Percentiles rank a stretch among this genome's conserved stretches.
These are phyloP conservation scores for Cettia cetti DNA, from an alignment of 2,113 vertebrate species.

Conservation along the genomic window DNA sequence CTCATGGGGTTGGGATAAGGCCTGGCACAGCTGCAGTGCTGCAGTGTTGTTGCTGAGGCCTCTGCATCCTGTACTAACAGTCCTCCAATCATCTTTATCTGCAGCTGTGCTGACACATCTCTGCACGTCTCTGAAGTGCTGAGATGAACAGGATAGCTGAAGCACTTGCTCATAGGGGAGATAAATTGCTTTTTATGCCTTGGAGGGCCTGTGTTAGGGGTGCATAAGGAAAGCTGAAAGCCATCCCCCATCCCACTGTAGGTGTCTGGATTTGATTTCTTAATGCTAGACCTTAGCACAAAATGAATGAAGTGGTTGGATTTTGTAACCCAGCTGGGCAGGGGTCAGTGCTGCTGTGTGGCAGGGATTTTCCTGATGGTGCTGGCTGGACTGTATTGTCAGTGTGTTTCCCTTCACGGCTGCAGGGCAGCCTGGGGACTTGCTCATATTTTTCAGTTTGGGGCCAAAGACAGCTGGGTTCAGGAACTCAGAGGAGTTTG, in stretches of 20 bases:
- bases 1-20: neutral
- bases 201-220: neutral
- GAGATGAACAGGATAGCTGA: neutral
- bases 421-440: neutral
- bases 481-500: neutral
- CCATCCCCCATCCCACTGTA: neutral
- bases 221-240: neutral
- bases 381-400: neutral
- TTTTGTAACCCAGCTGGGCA: neutral
- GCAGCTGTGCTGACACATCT: neutral
- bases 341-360: neutral
- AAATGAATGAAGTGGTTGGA: neutral
- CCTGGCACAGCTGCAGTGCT: neutral
- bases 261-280: neutral
- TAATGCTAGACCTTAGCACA: neutral
- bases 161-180: neutral
- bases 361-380: neutral
- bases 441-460: neutral
- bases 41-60: neutral
- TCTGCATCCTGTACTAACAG: neutral
- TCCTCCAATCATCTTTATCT: neutral
- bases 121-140: neutral
- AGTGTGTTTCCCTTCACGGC: neutral
- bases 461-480: constrained; percentile 10
- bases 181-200: neutral